Evolutionary conservation across 2,113 vertebrate genomes (phyloP).

Genomic region (Dryoscopus gambensis): DNA sequence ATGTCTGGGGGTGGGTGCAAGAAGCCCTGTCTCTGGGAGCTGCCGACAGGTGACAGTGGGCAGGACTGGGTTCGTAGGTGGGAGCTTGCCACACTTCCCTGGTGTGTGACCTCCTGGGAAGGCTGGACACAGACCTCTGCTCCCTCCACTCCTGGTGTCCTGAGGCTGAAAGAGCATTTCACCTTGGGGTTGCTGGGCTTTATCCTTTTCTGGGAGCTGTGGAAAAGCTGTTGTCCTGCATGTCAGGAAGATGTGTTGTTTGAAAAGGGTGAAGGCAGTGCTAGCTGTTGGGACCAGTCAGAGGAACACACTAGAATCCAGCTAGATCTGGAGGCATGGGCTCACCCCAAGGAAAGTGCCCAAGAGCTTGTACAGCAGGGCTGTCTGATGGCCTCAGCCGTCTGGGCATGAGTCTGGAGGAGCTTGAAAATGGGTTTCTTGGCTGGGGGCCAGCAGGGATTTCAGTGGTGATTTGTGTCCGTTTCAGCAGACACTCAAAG

Average conservation of each 20-base stretch:
- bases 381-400: background rate
- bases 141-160: background rate
- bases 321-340: background rate
- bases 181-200: background rate
- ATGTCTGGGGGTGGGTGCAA: background rate
- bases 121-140: background rate
- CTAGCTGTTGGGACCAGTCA: background rate
- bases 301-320: background rate
- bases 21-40: background rate
- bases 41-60: background rate
- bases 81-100: background rate
- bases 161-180: background rate
- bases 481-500: background rate
- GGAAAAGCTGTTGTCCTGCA: fast-evolving
- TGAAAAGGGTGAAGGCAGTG: background rate
- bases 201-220: background rate
- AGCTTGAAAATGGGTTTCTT: slow-evolving; percentile 6
- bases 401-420: background rate
- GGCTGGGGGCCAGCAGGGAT: background rate
- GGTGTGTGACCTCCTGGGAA: background rate
- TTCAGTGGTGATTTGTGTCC: slow-evolving; percentile 18
- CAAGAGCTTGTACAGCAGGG: background rate
- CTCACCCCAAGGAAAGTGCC: background rate
- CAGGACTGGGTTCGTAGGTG: background rate
- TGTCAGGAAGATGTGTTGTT: background rate